A percentile compares a stretch with the other conserved stretches of the same genome.
Evolutionary conservation across 2,888 invertebrate species (phyloP).

Genomic region (Drosophila mimetica): DNA sequence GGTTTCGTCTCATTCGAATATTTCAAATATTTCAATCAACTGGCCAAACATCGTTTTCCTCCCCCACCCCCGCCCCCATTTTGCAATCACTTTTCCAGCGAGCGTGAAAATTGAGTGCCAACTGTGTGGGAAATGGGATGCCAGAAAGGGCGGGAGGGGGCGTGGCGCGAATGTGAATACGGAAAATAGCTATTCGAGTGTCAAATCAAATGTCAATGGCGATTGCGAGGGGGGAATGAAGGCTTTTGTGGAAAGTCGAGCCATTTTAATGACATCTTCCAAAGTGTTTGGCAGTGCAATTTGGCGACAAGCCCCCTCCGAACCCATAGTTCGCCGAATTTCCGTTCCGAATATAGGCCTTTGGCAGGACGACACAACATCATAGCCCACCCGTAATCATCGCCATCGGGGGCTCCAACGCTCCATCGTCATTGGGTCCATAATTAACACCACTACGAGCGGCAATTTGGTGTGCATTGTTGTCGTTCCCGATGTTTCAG

Average conservation of each 20-base stretch:
- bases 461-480: slow-evolving; percentile 43
- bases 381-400: slow-evolving; percentile 16
- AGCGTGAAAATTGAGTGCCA: slow-evolving; percentile 66
- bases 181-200: slow-evolving; percentile 69
- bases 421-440: slow-evolving; percentile 13
- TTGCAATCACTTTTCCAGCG: slow-evolving; percentile 35
- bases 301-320: slow-evolving; percentile 13
- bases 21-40: slow-evolving; percentile 69
- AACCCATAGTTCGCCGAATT: slow-evolving; percentile 5
- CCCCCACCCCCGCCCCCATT: background rate
- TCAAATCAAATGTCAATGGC: slow-evolving; percentile 70
- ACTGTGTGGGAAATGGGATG: slow-evolving; percentile 21
- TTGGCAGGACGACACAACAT: slow-evolving; percentile 9
- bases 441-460: slow-evolving; percentile 51
- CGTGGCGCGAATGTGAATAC: slow-evolving; percentile 42
- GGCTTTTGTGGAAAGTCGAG: slow-evolving; percentile 34
- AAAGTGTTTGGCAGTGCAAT: slow-evolving; percentile 59
- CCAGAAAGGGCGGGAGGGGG: background rate
- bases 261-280: slow-evolving; percentile 65
- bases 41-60: slow-evolving; percentile 57
- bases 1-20: slow-evolving; percentile 11
- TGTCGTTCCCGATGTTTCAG: slow-evolving; percentile 14
- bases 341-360: background rate
- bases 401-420: slow-evolving; percentile 8
- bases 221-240: background rate